Evolutionary conservation across 2,797 vertebrate genomes (phyloP).

Genomic region (Periophthalmus magnuspinnatus): DNA sequence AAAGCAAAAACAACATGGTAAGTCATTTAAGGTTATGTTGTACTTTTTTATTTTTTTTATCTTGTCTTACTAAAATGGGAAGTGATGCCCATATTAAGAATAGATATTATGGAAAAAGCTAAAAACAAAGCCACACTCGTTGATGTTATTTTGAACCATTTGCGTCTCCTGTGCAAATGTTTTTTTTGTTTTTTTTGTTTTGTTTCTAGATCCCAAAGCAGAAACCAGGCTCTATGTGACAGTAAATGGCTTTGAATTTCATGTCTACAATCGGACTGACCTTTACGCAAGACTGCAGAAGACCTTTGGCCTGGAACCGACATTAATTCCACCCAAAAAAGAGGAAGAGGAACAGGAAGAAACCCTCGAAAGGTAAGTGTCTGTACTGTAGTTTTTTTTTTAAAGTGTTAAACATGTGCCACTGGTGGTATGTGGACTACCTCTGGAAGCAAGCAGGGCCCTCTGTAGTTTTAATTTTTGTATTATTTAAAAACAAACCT

Average conservation of each 20-base stretch:
- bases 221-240: conserved; percentile 96
- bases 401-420: too few relatives aligned
- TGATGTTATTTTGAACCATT: neutral
- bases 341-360: conserved; percentile 85
- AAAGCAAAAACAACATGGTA: conserved; percentile 97
- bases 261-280: conserved; percentile 95
- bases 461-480: too few relatives aligned
- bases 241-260: conserved; percentile 97
- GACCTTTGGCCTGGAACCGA: conserved; percentile 94
- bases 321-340: conserved; percentile 84
- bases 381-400: too few relatives aligned
- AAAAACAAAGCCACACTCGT: neutral
- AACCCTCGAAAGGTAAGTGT: conserved; percentile 84
- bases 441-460: too few relatives aligned
- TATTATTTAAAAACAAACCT: too few relatives aligned
- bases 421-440: too few relatives aligned
- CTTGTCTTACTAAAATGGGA: too few relatives aligned
- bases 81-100: too few relatives aligned
- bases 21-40: conserved; percentile 36
- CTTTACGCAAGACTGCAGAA: conserved; percentile 93
- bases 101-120: neutral
- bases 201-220: conserved; percentile 89
- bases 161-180: neutral
- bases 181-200: conserved; percentile 8
- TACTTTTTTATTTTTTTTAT: neutral